These are phyloP conservation scores for Drosophila neotestacea DNA, from an alignment of 2,888 invertebrate genomes.

Conservation along the genomic window DNA sequence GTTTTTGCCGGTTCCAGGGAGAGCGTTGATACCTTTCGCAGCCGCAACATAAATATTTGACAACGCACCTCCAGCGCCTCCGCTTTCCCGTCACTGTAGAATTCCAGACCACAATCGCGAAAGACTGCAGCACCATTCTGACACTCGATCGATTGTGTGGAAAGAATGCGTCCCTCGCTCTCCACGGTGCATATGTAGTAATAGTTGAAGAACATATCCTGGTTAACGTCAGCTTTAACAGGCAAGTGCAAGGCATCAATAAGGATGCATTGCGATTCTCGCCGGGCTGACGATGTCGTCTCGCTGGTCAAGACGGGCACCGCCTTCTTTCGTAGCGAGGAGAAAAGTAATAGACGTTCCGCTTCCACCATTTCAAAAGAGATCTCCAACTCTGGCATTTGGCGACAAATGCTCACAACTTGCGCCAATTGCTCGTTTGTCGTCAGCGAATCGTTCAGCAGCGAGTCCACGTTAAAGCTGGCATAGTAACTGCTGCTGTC, in stretches of 20 bases:
- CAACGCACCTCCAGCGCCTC: constrained; percentile 83
- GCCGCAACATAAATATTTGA: constrained; percentile 85
- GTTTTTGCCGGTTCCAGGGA: constrained; percentile 65
- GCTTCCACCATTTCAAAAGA: constrained; percentile 86
- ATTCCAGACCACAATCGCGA: constrained; percentile 82
- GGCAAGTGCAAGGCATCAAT: constrained; percentile 81
- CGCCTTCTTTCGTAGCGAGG: constrained; percentile 67
- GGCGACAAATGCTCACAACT: constrained; percentile 85
- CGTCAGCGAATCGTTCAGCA: constrained; percentile 72
- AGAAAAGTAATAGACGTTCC: constrained; percentile 85
- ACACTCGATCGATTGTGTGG: constrained; percentile 83
- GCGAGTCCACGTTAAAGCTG: constrained; percentile 70
- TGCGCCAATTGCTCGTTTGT: constrained; percentile 85
- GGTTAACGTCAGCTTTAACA: constrained; percentile 73
- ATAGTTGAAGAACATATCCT: constrained; percentile 84
- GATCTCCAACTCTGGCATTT: constrained; percentile 85
- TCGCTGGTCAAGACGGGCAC: not conserved
- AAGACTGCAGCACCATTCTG: constrained; percentile 79
- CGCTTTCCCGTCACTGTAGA: constrained; percentile 62
- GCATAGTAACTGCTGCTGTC: constrained; percentile 65
- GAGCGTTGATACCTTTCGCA: constrained; percentile 83
- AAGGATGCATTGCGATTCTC: constrained; percentile 58
- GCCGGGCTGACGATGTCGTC: constrained; percentile 11
- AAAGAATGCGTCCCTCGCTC: constrained; percentile 80
- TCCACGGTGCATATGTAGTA: constrained; percentile 84